These are phyloP conservation scores for Gorsachius magnificus DNA, from an alignment of 2,797 vertebrate genomes.

Conservation along the genomic window DNA sequence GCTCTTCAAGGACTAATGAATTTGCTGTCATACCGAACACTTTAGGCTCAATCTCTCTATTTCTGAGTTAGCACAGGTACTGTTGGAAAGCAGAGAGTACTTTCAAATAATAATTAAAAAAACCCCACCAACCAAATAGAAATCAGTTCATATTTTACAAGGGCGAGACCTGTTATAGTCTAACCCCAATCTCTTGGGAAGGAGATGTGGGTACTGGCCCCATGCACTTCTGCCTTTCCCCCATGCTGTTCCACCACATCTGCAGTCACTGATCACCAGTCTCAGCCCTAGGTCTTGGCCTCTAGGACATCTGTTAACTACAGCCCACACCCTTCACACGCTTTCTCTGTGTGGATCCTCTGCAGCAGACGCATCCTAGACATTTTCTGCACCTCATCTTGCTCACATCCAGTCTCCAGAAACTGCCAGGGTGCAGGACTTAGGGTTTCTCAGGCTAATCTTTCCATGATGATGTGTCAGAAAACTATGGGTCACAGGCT, in stretches of 20 bases:
- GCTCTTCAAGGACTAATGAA: neutral
- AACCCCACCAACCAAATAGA: neutral
- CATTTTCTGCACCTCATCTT: neutral
- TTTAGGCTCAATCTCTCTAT: neutral
- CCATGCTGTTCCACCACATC: neutral
- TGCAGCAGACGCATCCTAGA: neutral
- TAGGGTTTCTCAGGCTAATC: neutral
- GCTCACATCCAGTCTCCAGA: neutral
- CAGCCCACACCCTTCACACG: too few relatives aligned
- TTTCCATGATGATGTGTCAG: neutral
- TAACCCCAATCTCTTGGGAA: fast-evolving
- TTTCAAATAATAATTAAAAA: neutral
- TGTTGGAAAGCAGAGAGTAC: neutral
- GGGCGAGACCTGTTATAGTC: neutral
- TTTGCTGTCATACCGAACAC: neutral
- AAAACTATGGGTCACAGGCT: neutral
- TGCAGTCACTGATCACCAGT: fast-evolving
- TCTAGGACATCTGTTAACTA: neutral
- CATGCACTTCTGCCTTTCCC: neutral
- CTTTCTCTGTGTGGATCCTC: neutral
- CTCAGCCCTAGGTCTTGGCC: neutral
- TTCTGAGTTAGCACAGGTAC: neutral
- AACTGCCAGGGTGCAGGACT: neutral
- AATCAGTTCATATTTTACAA: neutral
- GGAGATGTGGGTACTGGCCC: neutral